A percentile compares a stretch with the other conserved stretches of the same genome.
Conservation (phyloP, 2,888 invertebrate species). For the Griposia aprilina region DNA sequence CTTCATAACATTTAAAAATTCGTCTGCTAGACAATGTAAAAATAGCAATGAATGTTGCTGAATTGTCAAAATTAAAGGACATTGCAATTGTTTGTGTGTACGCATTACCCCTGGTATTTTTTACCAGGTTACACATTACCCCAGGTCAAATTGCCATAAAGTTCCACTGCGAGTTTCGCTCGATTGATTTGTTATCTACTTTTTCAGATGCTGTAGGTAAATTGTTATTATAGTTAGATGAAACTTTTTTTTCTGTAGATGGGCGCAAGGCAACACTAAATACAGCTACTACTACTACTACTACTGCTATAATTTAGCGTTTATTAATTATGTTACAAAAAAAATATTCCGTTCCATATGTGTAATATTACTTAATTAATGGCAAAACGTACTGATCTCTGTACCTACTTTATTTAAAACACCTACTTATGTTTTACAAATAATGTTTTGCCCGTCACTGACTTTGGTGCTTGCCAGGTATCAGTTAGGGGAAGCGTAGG, state of each 20-base stretch:
- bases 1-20: neutral
- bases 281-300: too few species aligned
- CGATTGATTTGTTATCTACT: neutral
- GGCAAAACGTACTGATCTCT: neutral
- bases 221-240: neutral
- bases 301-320: neutral
- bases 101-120: too few species aligned
- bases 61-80: neutral
- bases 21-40: neutral
- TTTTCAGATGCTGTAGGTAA: neutral
- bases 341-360: neutral
- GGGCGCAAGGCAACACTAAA: neutral
- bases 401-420: neutral
- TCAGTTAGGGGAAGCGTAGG: slow-evolving; percentile 49
- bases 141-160: neutral
- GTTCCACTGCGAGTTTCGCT: neutral
- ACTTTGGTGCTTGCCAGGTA: neutral
- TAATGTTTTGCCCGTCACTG: neutral
- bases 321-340: neutral
- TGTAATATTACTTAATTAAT: neutral
- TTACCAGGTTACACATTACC: too few species aligned
- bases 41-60: neutral
- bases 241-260: neutral
- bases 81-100: neutral
- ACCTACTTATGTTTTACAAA: neutral